Percentiles rank a stretch among this genome's conserved stretches.
phyloP scores from a whole-genome alignment of 92 coral and sea anemone species.

The Epizoanthus scotinus region DNA sequence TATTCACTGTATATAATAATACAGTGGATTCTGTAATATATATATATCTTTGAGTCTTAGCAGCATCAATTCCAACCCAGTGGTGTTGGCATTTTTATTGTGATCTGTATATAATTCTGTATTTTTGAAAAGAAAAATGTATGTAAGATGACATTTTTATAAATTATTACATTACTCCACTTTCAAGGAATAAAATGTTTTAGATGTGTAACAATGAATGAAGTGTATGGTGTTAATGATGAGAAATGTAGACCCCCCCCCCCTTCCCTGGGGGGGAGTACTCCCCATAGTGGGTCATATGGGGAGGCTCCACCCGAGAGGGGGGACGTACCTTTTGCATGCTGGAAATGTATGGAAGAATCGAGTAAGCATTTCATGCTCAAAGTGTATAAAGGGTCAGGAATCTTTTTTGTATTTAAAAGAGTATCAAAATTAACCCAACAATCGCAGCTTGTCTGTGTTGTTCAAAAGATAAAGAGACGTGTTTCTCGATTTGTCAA shows the following conservation, averaged over 20 bases:
- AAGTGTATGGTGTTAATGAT: conserved; percentile 7
- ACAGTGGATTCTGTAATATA: conserved; percentile 34
- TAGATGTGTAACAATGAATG: conserved; percentile 42
- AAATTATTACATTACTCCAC: conserved; percentile 83
- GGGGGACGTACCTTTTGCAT: no score
- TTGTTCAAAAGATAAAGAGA: no score
- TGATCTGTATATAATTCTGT: conserved; percentile 94
- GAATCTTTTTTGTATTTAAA: no score
- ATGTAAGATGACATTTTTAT: conserved; percentile 88
- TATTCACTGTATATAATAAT: conserved; percentile 28
- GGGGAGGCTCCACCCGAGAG: no score
- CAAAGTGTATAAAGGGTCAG: no score
- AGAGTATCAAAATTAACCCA: no score
- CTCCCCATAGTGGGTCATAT: no score
- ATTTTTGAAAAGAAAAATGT: conserved; percentile 87
- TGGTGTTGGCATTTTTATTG: conserved; percentile 88
- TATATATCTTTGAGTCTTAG: conserved; percentile 46
- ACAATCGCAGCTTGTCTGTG: no score
- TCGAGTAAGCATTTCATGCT: no score
- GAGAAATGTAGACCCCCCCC: background rate
- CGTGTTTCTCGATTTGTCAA: no score
- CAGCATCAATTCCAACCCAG: conserved; percentile 19
- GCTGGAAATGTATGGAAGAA: no score
- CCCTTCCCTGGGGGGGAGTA: no score
- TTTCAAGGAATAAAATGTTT: conserved; percentile 72